Evolutionary conservation across 2,888 invertebrate genomes (phyloP).

Genomic region (Perizoma flavofasciatum): DNA sequence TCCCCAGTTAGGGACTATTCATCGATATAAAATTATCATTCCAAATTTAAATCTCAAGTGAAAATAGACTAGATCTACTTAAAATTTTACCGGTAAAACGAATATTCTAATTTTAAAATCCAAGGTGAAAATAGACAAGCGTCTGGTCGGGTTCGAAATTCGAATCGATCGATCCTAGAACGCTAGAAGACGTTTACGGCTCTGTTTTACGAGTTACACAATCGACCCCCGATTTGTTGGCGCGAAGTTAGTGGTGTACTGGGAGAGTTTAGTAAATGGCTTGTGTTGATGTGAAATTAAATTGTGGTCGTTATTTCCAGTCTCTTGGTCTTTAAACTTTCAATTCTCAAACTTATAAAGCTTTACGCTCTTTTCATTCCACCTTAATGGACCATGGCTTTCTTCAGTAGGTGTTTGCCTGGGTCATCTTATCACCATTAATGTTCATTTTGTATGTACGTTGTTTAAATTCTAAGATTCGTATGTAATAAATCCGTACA

Average conservation of each 20-base stretch:
- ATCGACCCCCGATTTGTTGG: slow-evolving; percentile 60
- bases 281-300: slow-evolving; percentile 20
- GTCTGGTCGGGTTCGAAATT: slow-evolving; percentile 1
- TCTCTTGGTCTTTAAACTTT: not conserved
- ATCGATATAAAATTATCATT: too few species aligned
- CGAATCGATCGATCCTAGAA: slow-evolving; percentile 63
- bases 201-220: slow-evolving; percentile 64
- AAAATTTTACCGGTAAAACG: slow-evolving; percentile 4
- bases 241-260: slow-evolving; percentile 30
- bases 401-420: too few species aligned
- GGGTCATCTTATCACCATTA: too few species aligned
- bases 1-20: too few species aligned
- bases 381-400: too few species aligned
- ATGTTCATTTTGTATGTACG: too few species aligned
- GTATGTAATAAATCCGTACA: too few species aligned
- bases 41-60: not conserved
- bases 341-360: too few species aligned
- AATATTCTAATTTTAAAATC: slow-evolving; percentile 24
- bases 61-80: slow-evolving; percentile 7
- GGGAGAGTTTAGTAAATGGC: slow-evolving; percentile 27
- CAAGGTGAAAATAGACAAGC: slow-evolving; percentile 19
- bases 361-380: too few species aligned
- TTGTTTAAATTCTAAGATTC: too few species aligned
- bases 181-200: slow-evolving; percentile 64
- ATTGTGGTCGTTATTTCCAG: slow-evolving; percentile 1